phyloP scores from a whole-genome alignment of 2,888 invertebrate species.

The Aphidoletes aphidimyza region DNA sequence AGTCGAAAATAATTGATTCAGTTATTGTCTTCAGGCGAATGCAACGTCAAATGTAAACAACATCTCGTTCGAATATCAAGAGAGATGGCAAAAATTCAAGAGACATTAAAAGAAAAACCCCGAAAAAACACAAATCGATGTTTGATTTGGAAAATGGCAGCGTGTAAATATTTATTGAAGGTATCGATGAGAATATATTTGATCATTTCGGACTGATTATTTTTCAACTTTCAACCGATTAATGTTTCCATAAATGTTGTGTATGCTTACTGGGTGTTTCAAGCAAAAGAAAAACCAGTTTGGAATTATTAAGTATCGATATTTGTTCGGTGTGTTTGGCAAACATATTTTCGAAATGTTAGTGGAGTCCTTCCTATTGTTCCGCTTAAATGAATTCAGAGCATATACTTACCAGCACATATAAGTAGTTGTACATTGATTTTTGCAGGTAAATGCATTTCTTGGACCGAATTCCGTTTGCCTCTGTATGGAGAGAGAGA shows the following conservation, averaged over 20 bases:
- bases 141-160: no score
- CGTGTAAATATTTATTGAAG: no score
- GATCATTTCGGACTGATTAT: no score
- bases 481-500: neutral
- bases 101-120: no score
- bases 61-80: no score
- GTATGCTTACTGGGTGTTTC: no score
- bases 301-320: neutral
- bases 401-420: conserved; percentile 34
- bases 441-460: conserved; percentile 52
- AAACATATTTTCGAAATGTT: neutral
- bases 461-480: conserved; percentile 29
- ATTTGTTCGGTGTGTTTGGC: neutral
- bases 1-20: neutral
- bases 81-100: no score
- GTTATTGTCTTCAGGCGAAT: neutral
- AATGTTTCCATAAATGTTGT: no score
- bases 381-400: neutral
- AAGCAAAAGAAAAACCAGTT: no score
- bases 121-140: no score
- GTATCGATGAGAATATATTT: no score
- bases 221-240: no score
- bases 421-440: neutral
- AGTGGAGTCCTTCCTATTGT: neutral
- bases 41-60: neutral